A percentile compares a stretch with the other conserved stretches of the same genome.
Conservation (phyloP, 2,888 invertebrate species). For the Eugnorisma glareosa region DNA sequence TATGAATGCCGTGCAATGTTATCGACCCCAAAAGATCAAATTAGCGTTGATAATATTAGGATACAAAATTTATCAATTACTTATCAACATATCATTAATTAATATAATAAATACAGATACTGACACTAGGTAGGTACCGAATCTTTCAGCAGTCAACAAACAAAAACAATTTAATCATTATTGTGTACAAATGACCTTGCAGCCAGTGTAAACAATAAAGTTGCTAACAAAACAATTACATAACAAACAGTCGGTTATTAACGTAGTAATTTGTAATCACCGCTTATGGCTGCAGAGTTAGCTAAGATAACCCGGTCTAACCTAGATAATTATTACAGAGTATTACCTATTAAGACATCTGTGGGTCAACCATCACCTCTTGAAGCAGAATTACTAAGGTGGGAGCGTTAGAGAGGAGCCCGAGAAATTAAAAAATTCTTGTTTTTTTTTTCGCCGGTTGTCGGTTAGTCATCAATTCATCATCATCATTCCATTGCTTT, state of each 20-base stretch:
- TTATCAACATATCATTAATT: not conserved
- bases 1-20: constrained; percentile 1
- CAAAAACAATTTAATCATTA: constrained; percentile 44
- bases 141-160: constrained; percentile 17
- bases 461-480: no score
- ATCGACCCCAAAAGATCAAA: constrained; percentile 11
- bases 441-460: no score
- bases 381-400: not conserved
- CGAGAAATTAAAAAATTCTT: not conserved
- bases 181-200: constrained; percentile 41
- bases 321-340: constrained; percentile 56
- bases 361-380: not conserved
- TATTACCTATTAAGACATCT: constrained; percentile 44
- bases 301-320: constrained; percentile 59
- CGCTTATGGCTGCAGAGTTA: constrained; percentile 38
- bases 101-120: constrained; percentile 14
- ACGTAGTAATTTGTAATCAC: constrained; percentile 53
- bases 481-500: no score
- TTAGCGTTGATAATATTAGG: not conserved
- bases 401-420: not conserved
- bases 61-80: constrained; percentile 21
- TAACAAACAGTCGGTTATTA: constrained; percentile 45
- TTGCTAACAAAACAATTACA: constrained; percentile 48
- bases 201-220: constrained; percentile 50
- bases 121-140: not conserved